These are phyloP conservation scores for Gymnopithys bicolor DNA, from an alignment of 2,797 vertebrate species.

Conservation along the genomic window DNA sequence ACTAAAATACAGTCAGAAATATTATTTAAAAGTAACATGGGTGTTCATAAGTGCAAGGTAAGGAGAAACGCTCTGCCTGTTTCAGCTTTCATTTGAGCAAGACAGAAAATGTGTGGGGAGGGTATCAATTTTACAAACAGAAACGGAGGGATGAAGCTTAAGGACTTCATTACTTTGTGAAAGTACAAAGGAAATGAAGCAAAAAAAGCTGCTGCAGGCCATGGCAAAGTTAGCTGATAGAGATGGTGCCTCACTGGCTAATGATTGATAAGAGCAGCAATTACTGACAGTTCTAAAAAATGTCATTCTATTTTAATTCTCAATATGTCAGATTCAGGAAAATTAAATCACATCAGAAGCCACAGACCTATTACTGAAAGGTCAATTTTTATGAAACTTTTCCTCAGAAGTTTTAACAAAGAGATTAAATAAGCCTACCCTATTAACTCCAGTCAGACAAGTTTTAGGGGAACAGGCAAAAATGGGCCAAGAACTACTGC, in stretches of 20 bases:
- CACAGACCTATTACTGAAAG: background rate
- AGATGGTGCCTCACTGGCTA: background rate
- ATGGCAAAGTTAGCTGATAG: background rate
- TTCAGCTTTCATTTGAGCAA: background rate
- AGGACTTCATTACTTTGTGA: background rate
- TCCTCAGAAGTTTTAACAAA: background rate
- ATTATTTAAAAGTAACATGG: background rate
- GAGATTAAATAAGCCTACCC: background rate
- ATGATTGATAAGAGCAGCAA: slow-evolving; percentile 5
- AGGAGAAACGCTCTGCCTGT: background rate
- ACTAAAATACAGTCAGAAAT: background rate
- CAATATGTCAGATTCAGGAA: background rate
- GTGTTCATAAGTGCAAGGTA: background rate
- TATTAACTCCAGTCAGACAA: background rate
- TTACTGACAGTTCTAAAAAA: slow-evolving; percentile 23
- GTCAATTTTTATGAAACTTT: slow-evolving; percentile 31
- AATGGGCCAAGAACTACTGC: background rate
- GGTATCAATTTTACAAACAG: background rate
- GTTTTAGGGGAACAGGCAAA: background rate
- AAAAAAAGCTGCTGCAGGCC: background rate
- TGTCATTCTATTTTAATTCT: slow-evolving; percentile 35
- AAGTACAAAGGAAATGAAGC: slow-evolving; percentile 13
- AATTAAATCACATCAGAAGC: slow-evolving; percentile 24
- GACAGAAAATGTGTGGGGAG: background rate
- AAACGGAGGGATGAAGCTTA: background rate